A percentile compares a stretch with the other conserved stretches of the same genome.
Evolutionary conservation across 2,888 invertebrate genomes (phyloP).

Genomic region (Agrilus biguttatus): DNA sequence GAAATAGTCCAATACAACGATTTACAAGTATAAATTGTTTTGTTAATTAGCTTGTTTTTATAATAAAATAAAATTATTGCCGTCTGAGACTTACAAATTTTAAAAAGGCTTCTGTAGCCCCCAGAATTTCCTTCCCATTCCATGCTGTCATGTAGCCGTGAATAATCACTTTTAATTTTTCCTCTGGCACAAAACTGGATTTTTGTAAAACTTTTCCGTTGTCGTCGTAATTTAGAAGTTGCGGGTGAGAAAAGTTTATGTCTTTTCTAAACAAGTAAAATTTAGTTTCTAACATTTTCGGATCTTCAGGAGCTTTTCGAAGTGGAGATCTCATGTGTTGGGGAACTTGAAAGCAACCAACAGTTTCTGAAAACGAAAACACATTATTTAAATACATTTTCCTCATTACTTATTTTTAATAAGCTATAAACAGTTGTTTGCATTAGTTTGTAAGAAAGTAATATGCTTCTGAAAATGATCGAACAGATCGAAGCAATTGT

Average conservation of each 20-base stretch:
- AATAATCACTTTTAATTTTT: slow-evolving; percentile 36
- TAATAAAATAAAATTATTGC: too few relatives aligned
- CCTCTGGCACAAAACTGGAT: slow-evolving; percentile 32
- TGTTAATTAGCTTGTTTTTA: too few relatives aligned
- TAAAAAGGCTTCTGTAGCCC: slow-evolving; percentile 32
- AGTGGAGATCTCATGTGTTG: slow-evolving; percentile 32
- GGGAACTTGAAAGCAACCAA: slow-evolving; percentile 41
- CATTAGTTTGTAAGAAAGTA: too few relatives aligned
- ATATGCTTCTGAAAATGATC: too few relatives aligned
- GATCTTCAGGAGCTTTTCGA: slow-evolving; percentile 40
- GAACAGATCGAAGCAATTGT: too few relatives aligned
- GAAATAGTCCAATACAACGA: too few relatives aligned
- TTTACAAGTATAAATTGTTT: too few relatives aligned
- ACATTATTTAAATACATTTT: too few relatives aligned
- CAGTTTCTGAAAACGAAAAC: slow-evolving; percentile 30
- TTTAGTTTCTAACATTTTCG: slow-evolving; percentile 35
- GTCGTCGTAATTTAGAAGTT: slow-evolving; percentile 34
- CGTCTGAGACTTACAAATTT: slow-evolving; percentile 31
- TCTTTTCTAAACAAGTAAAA: slow-evolving; percentile 36
- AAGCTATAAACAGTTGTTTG: too few relatives aligned
- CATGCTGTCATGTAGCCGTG: slow-evolving; percentile 45
- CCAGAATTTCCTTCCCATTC: slow-evolving; percentile 32
- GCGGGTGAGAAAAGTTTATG: slow-evolving; percentile 26
- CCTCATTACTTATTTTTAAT: too few relatives aligned
- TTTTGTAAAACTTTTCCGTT: slow-evolving; percentile 28